These are phyloP conservation scores for Heterochromis multidens DNA, from an alignment of 2,113 vertebrate genomes.

Conservation along the genomic window DNA sequence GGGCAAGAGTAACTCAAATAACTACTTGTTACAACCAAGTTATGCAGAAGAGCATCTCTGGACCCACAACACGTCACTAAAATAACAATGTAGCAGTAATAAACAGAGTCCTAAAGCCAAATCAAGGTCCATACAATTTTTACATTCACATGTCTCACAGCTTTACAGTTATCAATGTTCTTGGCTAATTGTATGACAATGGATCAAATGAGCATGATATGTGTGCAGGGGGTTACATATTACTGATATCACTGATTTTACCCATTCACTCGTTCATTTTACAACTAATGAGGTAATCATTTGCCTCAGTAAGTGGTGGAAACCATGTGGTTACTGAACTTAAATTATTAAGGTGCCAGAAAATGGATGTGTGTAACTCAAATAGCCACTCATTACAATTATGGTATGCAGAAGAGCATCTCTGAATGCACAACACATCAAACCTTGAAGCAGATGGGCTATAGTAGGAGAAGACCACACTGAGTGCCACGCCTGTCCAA, in stretches of 20 bases:
- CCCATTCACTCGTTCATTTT: no score
- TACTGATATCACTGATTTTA: neutral
- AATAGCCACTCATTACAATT: neutral
- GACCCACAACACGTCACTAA: rapidly evolving
- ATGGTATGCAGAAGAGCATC: neutral
- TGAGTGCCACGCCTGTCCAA: no score
- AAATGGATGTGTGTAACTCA: no score
- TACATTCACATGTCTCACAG: neutral
- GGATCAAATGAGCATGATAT: neutral
- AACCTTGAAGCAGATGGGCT: neutral
- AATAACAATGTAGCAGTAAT: neutral
- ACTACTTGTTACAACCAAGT: no score
- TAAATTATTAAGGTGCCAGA: no score
- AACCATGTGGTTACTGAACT: no score
- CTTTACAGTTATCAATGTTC: neutral
- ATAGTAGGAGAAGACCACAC: neutral
- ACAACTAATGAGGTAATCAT: neutral
- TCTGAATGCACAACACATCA: neutral
- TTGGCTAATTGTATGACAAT: neutral
- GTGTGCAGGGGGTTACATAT: neutral
- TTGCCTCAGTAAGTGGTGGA: neutral
- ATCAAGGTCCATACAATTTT: neutral
- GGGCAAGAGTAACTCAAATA: no score
- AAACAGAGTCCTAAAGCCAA: neutral
- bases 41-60: no score